A percentile compares a stretch with the other conserved stretches of the same genome.
These are phyloP conservation scores for Pilophorus perplexus DNA, from an alignment of 2,888 invertebrate genomes.

Conservation along the genomic window DNA sequence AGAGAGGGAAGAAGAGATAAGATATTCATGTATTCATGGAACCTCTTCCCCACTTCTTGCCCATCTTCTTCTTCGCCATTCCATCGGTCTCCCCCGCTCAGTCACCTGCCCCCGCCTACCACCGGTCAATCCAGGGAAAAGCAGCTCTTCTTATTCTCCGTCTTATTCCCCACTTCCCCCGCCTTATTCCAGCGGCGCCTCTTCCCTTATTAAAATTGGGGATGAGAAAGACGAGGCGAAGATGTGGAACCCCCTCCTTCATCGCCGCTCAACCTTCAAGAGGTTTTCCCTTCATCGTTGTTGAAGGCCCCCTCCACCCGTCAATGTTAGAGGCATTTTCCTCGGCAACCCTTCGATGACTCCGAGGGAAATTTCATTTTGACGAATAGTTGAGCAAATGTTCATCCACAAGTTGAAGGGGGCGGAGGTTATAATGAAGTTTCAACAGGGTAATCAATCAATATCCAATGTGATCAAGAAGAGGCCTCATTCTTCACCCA, in stretches of 20 bases:
- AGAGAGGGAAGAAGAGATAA: constrained; percentile 17
- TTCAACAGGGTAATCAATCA: constrained; percentile 13
- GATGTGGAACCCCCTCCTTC: background rate
- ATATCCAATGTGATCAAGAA: constrained; percentile 1
- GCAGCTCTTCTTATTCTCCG: background rate
- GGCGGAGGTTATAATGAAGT: constrained; percentile 7
- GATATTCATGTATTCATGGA: constrained; percentile 38
- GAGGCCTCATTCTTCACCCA: background rate
- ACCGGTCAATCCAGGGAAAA: constrained; percentile 9
- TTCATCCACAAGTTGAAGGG: background rate
- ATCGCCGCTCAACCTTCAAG: background rate
- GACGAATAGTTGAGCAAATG: constrained; percentile 20
- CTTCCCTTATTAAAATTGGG: constrained; percentile 29
- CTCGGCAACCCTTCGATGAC: background rate
- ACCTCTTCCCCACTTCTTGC: constrained; percentile 13
- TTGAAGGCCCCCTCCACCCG: background rate
- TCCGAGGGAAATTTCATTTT: constrained; percentile 8
- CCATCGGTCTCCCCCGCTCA: background rate
- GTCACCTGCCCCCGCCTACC: constrained; percentile 11
- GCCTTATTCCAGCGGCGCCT: constrained; percentile 3
- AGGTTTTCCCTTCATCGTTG: constrained; percentile 19
- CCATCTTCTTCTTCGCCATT: background rate
- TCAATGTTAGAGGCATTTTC: background rate
- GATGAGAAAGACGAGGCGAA: too few relatives aligned
- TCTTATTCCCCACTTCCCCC: background rate